Base-by-base conservation (phyloP, 2,888 invertebrate genomes). In the Drosophila greeni region DNA sequence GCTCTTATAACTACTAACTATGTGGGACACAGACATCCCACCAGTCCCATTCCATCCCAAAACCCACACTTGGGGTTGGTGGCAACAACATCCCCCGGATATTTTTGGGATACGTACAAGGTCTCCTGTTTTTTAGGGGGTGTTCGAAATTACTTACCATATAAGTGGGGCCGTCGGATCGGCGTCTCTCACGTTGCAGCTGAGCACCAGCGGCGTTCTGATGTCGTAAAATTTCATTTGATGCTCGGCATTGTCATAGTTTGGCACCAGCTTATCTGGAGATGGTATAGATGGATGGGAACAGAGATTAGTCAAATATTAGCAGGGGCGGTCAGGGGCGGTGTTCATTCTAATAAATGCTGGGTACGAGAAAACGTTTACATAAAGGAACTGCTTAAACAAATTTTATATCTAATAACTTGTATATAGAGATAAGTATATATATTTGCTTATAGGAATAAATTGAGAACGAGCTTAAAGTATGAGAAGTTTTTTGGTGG, bases 181-280 rank as follows among this genome's bases (percentile, higher is more conserved):
- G 59, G 47, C 18, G 59, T 61, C 65, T 66, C 66, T 87, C 67
- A 88, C 84, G 70, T 88, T 84, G 85, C 89, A 89, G 75, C 86
- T 87, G 62, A 89, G 86, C 59, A 87, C 85, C 67, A 89, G 84
- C 66, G 86, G 83, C 57, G 51, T 47, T 83, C 86, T 86, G 72
- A 89, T 88, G 66, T 82, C 82, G 81, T 74, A 89, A 60, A 85
- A 80, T 85, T 86, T 88, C 72, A 88, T 66, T 81, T 85, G 72
- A 66, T 75, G 70, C 74, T 84, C 82, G 71, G 58, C 75, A 78
- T 86, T 77, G 76, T 88, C 88, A 76, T 88, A 88, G 73, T 87
- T 87, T 82, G 88, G 87, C 82, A 86, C 81, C 85, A 88, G 82
- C 62, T 85, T 78, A 59, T 87, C 87, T 74, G 49, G 23, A 58